These are phyloP conservation scores for Sarcophaga rosellei DNA, from an alignment of 2,888 invertebrate genomes.

Conservation along the genomic window DNA sequence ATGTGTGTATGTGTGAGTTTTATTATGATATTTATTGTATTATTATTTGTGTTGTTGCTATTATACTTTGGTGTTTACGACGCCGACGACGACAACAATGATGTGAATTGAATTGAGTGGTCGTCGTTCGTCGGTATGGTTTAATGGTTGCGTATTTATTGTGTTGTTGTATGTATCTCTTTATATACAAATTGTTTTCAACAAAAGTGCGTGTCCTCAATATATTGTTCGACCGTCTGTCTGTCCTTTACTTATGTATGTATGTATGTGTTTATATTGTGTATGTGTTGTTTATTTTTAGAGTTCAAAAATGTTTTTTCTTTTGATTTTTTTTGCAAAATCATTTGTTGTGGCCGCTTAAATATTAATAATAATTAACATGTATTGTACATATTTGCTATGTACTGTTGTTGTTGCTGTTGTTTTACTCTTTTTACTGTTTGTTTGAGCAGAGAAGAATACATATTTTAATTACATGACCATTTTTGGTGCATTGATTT, in stretches of 20 bases:
- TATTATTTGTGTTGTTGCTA: not conserved
- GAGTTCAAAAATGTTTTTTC: not conserved
- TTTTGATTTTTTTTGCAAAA: slow-evolving; percentile 38
- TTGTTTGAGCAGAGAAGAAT: not conserved
- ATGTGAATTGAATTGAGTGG: slow-evolving; percentile 40
- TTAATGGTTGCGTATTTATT: slow-evolving; percentile 20
- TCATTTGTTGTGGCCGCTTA: slow-evolving; percentile 31
- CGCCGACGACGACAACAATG: not conserved
- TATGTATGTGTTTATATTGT: slow-evolving; percentile 46
- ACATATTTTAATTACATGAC: slow-evolving; percentile 18
- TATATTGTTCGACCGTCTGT: not conserved
- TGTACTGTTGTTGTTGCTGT: not conserved
- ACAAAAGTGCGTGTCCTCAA: slow-evolving; percentile 64
- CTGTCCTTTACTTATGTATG: not conserved
- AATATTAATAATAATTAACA: slow-evolving; percentile 4
- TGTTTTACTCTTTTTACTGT: not conserved
- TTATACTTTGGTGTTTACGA: not conserved
- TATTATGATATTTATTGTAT: not conserved
- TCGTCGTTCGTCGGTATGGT: not conserved
- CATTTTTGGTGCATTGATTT: not conserved
- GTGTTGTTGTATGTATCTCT: slow-evolving; percentile 1
- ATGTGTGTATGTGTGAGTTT: not conserved
- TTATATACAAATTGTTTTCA: slow-evolving; percentile 22
- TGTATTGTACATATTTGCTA: not conserved
- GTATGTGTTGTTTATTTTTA: slow-evolving; percentile 36